Evolutionary conservation across 2,888 invertebrate genomes (phyloP).

Genomic region (Hartigia nigra): DNA sequence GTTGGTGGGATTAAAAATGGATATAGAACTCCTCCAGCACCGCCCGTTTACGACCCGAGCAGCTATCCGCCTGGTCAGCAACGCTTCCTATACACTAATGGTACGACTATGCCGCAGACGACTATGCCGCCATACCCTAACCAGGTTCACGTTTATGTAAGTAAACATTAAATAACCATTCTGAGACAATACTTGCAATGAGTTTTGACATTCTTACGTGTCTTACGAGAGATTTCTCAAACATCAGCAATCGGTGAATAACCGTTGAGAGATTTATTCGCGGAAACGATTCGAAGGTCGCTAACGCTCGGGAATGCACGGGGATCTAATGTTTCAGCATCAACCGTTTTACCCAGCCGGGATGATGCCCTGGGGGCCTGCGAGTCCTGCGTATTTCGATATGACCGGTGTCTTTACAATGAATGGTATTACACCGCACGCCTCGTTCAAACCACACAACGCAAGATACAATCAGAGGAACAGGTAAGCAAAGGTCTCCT

Average conservation of each 20-base stretch:
- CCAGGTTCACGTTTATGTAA: conserved; percentile 74
- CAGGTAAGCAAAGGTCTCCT: conserved; percentile 48
- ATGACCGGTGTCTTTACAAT: conserved; percentile 78
- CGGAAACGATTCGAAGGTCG: background rate
- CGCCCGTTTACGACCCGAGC: conserved; percentile 71
- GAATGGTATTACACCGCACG: conserved; percentile 79
- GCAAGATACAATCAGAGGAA: conserved; percentile 65
- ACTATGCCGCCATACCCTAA: conserved; percentile 72
- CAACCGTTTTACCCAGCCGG: conserved; percentile 74
- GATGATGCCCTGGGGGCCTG: conserved; percentile 70
- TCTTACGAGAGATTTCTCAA: background rate
- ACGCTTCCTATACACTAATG: conserved; percentile 74
- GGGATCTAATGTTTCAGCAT: conserved; percentile 64
- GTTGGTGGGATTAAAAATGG: conserved; percentile 74
- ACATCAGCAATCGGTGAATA: conserved; percentile 11
- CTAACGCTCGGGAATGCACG: background rate
- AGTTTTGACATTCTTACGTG: conserved; percentile 1
- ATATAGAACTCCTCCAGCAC: conserved; percentile 73
- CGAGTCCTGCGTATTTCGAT: conserved; percentile 72
- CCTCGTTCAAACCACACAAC: conserved; percentile 71
- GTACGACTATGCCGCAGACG: conserved; percentile 71
- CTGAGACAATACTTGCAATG: conserved; percentile 10
- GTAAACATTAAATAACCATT: conserved; percentile 55
- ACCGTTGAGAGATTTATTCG: conserved; percentile 8
- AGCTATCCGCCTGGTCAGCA: conserved; percentile 71